phyloP scores from a whole-genome alignment of 92 coral and sea anemone genomes.

The Scolanthus callimorphus region DNA sequence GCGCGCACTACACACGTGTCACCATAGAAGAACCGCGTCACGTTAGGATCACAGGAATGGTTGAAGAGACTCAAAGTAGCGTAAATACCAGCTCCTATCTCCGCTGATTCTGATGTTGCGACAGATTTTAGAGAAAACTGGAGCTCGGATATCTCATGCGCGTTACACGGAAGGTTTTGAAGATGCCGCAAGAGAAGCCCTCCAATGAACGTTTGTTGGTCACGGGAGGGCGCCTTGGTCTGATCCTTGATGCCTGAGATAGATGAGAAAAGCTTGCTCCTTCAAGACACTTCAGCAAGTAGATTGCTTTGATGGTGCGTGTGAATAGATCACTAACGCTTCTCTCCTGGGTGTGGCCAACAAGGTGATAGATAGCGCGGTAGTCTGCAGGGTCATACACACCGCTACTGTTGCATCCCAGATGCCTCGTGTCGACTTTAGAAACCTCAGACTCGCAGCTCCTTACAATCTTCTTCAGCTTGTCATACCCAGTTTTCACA shows the following conservation, averaged over 20 bases:
- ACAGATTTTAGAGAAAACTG: conserved; percentile 66
- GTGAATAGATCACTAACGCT: conserved; percentile 74
- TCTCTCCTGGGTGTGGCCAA: conserved; percentile 77
- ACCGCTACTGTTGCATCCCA: conserved; percentile 45
- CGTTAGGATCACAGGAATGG: conserved; percentile 93
- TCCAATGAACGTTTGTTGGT: conserved; percentile 56
- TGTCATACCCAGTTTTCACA: conserved; percentile 59
- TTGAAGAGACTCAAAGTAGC: conserved; percentile 89
- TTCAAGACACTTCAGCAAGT: conserved; percentile 64
- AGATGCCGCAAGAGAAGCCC: conserved; percentile 82
- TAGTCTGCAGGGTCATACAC: conserved; percentile 66
- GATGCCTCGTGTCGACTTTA: conserved; percentile 1
- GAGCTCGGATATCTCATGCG: conserved; percentile 93
- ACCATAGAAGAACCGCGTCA: conserved; percentile 92
- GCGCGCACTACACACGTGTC: conserved; percentile 89
- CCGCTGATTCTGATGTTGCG: conserved; percentile 82
- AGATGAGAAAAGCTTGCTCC: conserved; percentile 56
- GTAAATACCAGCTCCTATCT: conserved; percentile 92
- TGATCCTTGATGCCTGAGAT: too few relatives aligned
- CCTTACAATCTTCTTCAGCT: conserved; percentile 40
- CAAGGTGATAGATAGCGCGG: conserved; percentile 73
- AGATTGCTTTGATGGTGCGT: conserved; percentile 79
- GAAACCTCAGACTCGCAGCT: conserved; percentile 5
- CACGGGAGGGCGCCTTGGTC: conserved; percentile 4
- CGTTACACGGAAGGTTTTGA: conserved; percentile 93